Base-by-base conservation (phyloP, 2,113 vertebrate genomes). In the Thunnus maccoyii region DNA sequence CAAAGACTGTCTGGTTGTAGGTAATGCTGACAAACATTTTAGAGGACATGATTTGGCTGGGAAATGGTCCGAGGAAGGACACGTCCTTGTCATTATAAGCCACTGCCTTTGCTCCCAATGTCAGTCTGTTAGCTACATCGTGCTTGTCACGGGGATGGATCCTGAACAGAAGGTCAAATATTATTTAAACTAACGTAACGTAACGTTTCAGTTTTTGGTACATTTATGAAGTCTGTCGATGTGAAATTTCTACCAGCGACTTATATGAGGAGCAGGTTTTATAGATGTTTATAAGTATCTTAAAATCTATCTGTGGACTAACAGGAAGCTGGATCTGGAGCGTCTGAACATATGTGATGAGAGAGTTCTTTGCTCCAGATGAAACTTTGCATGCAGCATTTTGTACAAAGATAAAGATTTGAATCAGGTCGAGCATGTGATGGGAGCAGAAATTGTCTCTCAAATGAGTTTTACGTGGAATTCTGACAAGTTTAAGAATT, bases 141-240 rank as follows among this genome's bases (percentile, higher is more conserved):
- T 96, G 95, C 83, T 99, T 99, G 90, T 97, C 95, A 18, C 96
- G 86, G 4, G 97, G 97, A 78, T 99, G 97, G 84, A 98, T 92
- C 9, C 97, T 99, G 80, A 47, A 83, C 18, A 25, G 9, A 64
- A 83, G 30, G 30, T n/a, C 14, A 11, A 5, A 0, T 3, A 14
- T 20, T 9, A n/a, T 1, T 27, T 4, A 0, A 12, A 46, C 12
- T 69, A 69, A 18, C 17, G 30, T 54, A 69, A 18, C 17, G 30
- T 54, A 22, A 22, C 22, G 22, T 22, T 22, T 22, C 22, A 22
- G 22, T 22, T 22, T 22, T 22, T 1, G 1, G 18, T 32, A 22
- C 48, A 60, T 73, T 32, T 6, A 36, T 12, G 30, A 18, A 67
- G 56, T 50, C 44, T 56, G 60, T 14, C 7, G n/a, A 27, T 66